Evolutionary conservation across 1,140 invertebrate species (phyloP), one percentile per base, ranked within the genome.

Genomic region (Drosophila burlai): DNA sequence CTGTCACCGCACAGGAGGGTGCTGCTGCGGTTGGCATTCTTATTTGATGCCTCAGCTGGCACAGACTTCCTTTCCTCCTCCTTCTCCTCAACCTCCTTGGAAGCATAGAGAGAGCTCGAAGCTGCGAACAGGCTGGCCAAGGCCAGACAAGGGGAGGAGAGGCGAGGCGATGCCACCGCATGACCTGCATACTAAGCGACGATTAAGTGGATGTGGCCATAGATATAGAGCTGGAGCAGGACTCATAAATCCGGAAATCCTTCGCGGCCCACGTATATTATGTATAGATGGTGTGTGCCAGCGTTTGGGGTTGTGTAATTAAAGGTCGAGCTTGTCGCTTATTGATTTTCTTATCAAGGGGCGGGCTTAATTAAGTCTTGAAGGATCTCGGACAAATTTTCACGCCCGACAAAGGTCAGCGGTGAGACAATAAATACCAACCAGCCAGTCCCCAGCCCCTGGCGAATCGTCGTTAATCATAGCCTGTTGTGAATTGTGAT

Each of bases 131-230:
- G 83, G 54, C 77, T 75, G 68, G 15, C 77, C 79, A 81, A 84
- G 84, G 81, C 76, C 85, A 76, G 58, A 80, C 54, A 26, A 38
- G 45, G 47, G 15, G 64, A 45, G 61, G 43, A 31, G n/a, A 29
- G 29, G 4, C 26, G 29, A 40, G 40, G 40, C 63, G 18, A 21
- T 47, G 43, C 42, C 42, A 47, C 85, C 84, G 61, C 84, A 84
- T 81, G 85, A 76, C 81, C 46, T 85, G 85, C 78, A 89, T 89
- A 89, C 81, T 89, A 90, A 89, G 71, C 75, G 81, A 21, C 79
- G 86, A 89, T 89, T 89, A 90, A 85, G 67, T 61, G 55, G 54
- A 73, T 73, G 71, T 29, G 69, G 24, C 29, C 49, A 36, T 71
- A 47, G 58, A 60, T 75, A 62, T 36, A 43, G 34, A 69, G 50